Evolutionary conservation across 2,888 invertebrate genomes (phyloP).

Genomic region (Habrosyne pyritoides): DNA sequence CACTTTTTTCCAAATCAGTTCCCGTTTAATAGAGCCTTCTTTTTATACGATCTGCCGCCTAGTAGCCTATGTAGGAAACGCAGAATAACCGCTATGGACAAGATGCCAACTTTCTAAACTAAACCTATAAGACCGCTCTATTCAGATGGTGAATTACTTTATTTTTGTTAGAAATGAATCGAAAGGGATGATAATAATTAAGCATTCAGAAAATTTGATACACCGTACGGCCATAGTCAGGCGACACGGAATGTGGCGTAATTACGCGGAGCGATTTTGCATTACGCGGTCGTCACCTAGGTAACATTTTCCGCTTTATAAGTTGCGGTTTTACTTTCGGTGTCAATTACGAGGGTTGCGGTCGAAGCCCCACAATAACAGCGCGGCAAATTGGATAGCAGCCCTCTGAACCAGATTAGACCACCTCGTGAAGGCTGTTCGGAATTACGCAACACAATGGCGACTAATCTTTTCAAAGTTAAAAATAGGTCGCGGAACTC

Average conservation of each 20-base stretch:
- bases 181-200: constrained; percentile 64
- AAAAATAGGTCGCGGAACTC: constrained; percentile 54
- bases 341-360: constrained; percentile 75
- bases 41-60: constrained; percentile 66
- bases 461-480: constrained; percentile 47
- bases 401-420: constrained; percentile 72
- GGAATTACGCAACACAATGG: constrained; percentile 55
- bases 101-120: constrained; percentile 82
- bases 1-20: constrained; percentile 71
- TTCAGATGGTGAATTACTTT: constrained; percentile 71
- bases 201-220: constrained; percentile 68
- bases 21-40: constrained; percentile 74
- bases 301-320: constrained; percentile 62
- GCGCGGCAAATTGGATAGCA: constrained; percentile 75
- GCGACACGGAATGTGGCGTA: constrained; percentile 51
- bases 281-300: constrained; percentile 45
- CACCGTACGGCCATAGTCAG: constrained; percentile 41
- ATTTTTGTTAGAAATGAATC: constrained; percentile 71
- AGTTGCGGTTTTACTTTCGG: constrained; percentile 71
- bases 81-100: constrained; percentile 77
- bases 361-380: constrained; percentile 72
- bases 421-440: constrained; percentile 66
- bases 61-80: constrained; percentile 60
- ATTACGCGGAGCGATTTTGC: constrained; percentile 60
- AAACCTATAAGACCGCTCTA: constrained; percentile 72